Evolutionary conservation across 2,113 vertebrate species (phyloP).

Genomic region (Calonectris borealis): DNA sequence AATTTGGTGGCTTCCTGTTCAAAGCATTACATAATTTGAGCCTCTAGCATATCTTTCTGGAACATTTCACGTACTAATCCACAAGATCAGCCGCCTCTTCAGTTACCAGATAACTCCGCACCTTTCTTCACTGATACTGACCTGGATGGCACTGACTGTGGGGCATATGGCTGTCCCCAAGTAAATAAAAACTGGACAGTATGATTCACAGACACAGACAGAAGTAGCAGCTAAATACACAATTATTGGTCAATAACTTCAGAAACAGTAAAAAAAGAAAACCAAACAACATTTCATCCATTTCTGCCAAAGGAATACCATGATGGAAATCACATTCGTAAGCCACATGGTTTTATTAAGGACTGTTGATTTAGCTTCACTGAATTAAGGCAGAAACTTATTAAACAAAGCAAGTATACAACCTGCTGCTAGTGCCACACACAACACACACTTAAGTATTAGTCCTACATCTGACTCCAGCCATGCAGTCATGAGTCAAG

Average conservation of each 20-base stretch:
- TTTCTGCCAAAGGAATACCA: neutral
- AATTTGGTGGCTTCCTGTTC: conserved; percentile 25
- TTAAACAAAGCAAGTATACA: neutral
- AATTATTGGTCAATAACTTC: neutral
- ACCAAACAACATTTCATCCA: neutral
- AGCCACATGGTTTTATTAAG: neutral
- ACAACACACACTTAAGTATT: neutral
- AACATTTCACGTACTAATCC: neutral
- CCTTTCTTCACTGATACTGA: neutral
- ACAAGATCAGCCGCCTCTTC: neutral
- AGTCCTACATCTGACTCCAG: neutral
- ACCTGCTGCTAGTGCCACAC: neutral
- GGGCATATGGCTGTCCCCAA: neutral
- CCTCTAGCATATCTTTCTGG: conserved; percentile 33
- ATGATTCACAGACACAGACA: neutral
- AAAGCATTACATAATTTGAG: conserved; percentile 37
- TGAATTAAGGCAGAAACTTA: neutral
- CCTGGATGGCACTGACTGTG: neutral
- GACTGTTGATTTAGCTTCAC: neutral
- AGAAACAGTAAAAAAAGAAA: neutral
- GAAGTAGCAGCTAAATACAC: neutral
- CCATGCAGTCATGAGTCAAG: neutral
- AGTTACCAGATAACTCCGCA: neutral
- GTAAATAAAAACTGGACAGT: neutral
- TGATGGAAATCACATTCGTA: neutral